Evolutionary conservation across 2,797 vertebrate species (phyloP).

Genomic region (Sebastiscus tertius): DNA sequence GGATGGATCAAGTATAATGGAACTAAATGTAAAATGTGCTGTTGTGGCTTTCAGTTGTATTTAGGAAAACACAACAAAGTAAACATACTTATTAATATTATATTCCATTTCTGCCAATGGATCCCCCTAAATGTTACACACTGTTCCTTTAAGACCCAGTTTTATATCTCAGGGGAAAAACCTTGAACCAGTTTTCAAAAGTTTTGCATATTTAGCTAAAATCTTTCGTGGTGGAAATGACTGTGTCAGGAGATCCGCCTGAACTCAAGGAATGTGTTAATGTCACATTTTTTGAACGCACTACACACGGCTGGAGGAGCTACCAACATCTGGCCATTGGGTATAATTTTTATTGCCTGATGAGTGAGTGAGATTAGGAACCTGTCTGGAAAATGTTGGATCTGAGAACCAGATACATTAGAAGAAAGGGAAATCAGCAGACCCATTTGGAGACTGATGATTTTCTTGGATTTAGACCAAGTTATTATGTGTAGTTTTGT

Average conservation of each 20-base stretch:
- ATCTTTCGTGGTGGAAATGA: constrained; percentile 21
- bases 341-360: constrained; percentile 18
- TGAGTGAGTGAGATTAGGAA: constrained; percentile 16
- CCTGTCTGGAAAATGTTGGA: constrained; percentile 8
- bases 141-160: neutral
- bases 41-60: neutral
- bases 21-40: neutral
- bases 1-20: neutral
- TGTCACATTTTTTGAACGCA: neutral
- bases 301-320: constrained; percentile 14
- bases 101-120: neutral
- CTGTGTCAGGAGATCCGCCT: constrained; percentile 6
- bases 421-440: constrained; percentile 1
- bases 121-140: neutral
- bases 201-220: constrained; percentile 26
- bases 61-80: neutral
- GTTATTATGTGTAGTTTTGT: constrained; percentile 10
- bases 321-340: constrained; percentile 39
- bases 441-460: neutral
- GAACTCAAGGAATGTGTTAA: constrained; percentile 30
- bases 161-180: neutral
- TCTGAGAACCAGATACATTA: neutral
- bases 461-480: constrained; percentile 19
- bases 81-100: neutral
- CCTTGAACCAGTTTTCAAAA: neutral